Conservation (phyloP, 2,797 vertebrate species). For the Ataeniobius toweri region DNA sequence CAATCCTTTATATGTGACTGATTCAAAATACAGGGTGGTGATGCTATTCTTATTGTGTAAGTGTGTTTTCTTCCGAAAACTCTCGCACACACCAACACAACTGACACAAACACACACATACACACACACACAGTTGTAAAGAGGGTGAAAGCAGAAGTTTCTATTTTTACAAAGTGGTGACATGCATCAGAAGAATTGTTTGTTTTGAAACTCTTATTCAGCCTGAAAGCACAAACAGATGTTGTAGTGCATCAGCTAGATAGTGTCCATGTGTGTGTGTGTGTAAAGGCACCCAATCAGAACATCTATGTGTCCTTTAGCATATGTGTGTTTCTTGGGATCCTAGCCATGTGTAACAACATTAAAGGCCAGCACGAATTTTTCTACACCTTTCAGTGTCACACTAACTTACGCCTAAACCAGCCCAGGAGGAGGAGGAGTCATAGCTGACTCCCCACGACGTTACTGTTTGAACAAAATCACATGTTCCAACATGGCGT, state of each 20-base stretch:
- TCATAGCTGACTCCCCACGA: no score
- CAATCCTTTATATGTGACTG: not conserved
- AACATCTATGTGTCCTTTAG: not conserved
- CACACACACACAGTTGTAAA: constrained; percentile 1
- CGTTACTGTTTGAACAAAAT: no score
- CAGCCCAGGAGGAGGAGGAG: no score
- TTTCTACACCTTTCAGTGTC: no score
- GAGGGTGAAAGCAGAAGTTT: constrained; percentile 54
- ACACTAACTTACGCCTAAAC: no score
- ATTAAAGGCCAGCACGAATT: no score
- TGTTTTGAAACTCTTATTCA: constrained; percentile 38
- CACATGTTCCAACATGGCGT: no score
- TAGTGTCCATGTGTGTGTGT: not conserved
- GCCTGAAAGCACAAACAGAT: constrained; percentile 61
- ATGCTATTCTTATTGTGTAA: not conserved
- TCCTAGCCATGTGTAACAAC: no score
- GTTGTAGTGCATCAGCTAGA: constrained; percentile 30
- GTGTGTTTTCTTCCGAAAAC: not conserved
- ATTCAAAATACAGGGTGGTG: not conserved
- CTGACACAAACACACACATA: not conserved
- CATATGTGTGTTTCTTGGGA: not conserved
- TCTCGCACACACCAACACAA: not conserved
- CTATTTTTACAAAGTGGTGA: constrained; percentile 27
- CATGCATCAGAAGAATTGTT: constrained; percentile 37
- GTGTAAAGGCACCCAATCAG: not conserved